Percentiles rank a stretch among this genome's conserved stretches.
Conservation (phyloP, 2,888 invertebrate species). For the Netelia virgata region DNA sequence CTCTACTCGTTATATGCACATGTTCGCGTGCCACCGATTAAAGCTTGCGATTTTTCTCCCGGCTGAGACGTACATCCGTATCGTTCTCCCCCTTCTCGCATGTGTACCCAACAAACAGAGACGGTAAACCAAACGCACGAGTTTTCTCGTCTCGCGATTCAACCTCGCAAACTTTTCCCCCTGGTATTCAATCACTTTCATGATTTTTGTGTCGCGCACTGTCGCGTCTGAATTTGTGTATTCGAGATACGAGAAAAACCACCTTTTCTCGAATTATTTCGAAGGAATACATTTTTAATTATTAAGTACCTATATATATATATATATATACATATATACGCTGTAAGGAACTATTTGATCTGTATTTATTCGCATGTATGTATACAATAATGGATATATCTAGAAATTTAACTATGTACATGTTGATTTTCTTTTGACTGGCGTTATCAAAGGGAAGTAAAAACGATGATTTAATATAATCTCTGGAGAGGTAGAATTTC, state of each 20-base stretch:
- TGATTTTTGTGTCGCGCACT: background rate
- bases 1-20: background rate
- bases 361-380: background rate
- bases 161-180: constrained; percentile 22
- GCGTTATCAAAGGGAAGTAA: constrained; percentile 27
- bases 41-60: constrained; percentile 19
- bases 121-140: constrained; percentile 31
- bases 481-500: constrained; percentile 39
- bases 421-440: background rate
- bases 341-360: background rate
- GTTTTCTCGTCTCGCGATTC: constrained; percentile 18
- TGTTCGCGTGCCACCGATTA: constrained; percentile 61
- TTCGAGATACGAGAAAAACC: background rate
- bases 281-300: background rate
- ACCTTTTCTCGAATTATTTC: background rate
- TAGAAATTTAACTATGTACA: background rate
- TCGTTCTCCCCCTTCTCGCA: background rate
- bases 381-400: background rate
- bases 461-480: constrained; percentile 46
- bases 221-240: background rate
- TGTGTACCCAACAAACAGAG: constrained; percentile 36
- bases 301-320: too few relatives aligned
- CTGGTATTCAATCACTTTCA: background rate
- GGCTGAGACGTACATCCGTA: background rate
- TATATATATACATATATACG: too few relatives aligned